Percentiles rank a stretch among this genome's conserved stretches.
Evolutionary conservation across 2,797 vertebrate species (phyloP).

Genomic region (Alcedo atthis): DNA sequence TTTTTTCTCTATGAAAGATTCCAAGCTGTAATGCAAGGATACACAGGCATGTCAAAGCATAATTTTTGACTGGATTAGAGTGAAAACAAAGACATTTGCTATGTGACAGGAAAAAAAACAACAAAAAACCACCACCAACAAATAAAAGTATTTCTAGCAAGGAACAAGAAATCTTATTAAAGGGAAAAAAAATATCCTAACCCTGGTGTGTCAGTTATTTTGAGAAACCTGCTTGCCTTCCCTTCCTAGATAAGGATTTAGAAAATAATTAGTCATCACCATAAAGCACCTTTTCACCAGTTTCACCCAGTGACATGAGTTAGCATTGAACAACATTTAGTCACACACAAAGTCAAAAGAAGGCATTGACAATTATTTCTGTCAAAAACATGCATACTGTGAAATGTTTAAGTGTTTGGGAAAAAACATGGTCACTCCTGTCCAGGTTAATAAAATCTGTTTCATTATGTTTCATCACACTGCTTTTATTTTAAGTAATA

Average conservation of each 20-base stretch:
- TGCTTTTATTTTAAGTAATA: not conserved
- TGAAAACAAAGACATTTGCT: not conserved
- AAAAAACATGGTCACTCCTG: not conserved
- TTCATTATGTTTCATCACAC: not conserved
- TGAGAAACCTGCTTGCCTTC: not conserved
- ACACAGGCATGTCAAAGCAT: not conserved
- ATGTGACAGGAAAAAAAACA: not conserved
- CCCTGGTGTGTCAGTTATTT: not conserved
- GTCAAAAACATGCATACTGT: not conserved
- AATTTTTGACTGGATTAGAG: not conserved
- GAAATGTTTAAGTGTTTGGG: not conserved
- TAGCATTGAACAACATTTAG: not conserved
- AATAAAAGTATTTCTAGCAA: not conserved
- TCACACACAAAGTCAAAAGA: not conserved
- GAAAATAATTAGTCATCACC: not conserved
- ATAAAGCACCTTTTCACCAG: not conserved
- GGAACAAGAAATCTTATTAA: not conserved
- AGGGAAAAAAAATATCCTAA: not conserved
- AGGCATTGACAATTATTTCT: not conserved
- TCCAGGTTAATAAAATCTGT: not conserved
- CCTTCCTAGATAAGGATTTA: not conserved
- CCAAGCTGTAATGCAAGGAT: not conserved
- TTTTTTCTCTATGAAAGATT: not conserved
- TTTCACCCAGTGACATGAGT: not conserved
- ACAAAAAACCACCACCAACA: not conserved